Base-by-base conservation (phyloP, 2,888 invertebrate genomes). In the Caenorhabditis sp. region DNA sequence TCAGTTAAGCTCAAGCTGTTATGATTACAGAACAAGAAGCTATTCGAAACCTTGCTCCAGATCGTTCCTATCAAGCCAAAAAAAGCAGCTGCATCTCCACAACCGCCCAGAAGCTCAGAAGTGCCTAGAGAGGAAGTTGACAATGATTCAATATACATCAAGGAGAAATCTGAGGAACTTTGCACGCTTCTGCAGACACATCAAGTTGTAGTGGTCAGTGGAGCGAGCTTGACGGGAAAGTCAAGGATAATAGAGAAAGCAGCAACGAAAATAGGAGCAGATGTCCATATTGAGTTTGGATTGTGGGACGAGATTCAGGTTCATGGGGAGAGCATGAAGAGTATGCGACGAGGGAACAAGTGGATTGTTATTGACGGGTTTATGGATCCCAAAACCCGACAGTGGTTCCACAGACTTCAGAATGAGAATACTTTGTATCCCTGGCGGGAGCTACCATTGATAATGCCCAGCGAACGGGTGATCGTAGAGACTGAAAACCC, bases 361-460 rank as follows among this genome's bases (percentile, higher is more conserved):
- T 82, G 82, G 82, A 70, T 82, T 9, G 60, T 82, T 0, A 62
- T 82, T 8, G 82, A 82, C 28, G 82, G 82, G 1, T 37, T 28
- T 9, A 65, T 82, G 62, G 64, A 60, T 47, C 2, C 1, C 4
- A 58, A 65, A 26, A 78, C 78, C 1, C 26, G n/a, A 4, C 35
- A 60, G 22, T 81, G 81, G 81, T 22, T 81, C 1, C 20, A 61
- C 4, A 51, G 81, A 47, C 20, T 76, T 1, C 24, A 11, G 4
- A 71, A 61, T 40, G 47, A 77, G 13, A 60, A 70, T 50, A 77
- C 77, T 6, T 18, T 80, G 15, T 80, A 44, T 28, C 50, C 71
- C 8, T 77, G 81, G 71, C 5, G 56, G 13, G 67, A 77, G 47
- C 51, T 77, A 0, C 68, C 77, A 18, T 61, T 77, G 8, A 61